phyloP scores from a whole-genome alignment of 2,113 vertebrate species.

The Larimichthys crocea region DNA sequence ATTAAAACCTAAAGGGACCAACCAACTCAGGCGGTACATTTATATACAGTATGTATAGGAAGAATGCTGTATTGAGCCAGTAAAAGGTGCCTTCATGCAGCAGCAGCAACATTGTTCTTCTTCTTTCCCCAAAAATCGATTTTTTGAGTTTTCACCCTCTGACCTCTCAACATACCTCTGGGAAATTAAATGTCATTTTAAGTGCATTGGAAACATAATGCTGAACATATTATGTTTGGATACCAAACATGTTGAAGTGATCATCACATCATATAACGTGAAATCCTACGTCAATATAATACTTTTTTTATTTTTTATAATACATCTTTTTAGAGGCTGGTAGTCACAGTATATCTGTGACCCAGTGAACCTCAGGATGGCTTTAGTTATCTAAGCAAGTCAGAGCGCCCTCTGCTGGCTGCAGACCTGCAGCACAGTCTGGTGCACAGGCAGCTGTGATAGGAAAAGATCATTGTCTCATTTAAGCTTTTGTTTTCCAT shows the following conservation, averaged over 20 bases:
- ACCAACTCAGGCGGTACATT: conserved; percentile 2
- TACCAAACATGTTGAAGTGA: conserved; percentile 14
- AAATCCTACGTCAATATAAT: not conserved
- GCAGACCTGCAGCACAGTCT: conserved; percentile 17
- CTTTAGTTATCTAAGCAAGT: conserved; percentile 31
- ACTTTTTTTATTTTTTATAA: not conserved
- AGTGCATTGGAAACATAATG: conserved; percentile 37
- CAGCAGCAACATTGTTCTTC: conserved; percentile 16
- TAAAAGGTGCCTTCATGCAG: conserved; percentile 6
- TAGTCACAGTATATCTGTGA: not conserved
- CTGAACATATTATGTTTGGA: conserved; percentile 4
- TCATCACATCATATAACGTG: not conserved
- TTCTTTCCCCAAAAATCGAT: conserved; percentile 52
- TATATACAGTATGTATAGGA: not conserved
- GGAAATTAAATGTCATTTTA: conserved; percentile 57
- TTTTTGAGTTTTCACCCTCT: conserved; percentile 30
- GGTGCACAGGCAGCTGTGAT: not conserved
- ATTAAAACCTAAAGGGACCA: conserved; percentile 27
- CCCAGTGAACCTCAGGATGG: not conserved
- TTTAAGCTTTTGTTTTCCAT: not conserved
- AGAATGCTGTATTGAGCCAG: conserved; percentile 19
- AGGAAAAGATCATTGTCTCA: not conserved
- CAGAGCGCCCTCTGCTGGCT: conserved; percentile 73
- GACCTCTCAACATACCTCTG: conserved; percentile 53
- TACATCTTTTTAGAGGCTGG: not conserved